These are phyloP conservation scores for Scelioninae gen. 1 DNA, from an alignment of 2,888 invertebrate genomes.

Conservation along the genomic window DNA sequence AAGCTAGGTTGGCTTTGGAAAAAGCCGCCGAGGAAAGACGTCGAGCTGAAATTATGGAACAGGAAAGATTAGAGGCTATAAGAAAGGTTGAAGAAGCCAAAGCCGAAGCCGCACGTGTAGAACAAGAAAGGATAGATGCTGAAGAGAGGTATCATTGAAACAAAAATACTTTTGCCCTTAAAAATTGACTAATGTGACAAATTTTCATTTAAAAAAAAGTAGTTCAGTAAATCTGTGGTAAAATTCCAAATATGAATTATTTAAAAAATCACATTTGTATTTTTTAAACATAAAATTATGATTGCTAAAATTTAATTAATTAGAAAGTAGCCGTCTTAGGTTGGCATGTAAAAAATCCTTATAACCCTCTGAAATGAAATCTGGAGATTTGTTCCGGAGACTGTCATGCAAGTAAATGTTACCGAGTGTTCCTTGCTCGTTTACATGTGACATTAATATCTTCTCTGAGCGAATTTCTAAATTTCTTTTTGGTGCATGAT, in stretches of 20 bases:
- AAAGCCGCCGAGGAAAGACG: conserved; percentile 84
- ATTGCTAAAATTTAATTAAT: not conserved
- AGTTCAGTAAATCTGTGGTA: no score
- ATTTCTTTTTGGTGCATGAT: conserved; percentile 47
- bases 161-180: not conserved
- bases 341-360: conserved; percentile 29
- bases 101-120: conserved; percentile 72
- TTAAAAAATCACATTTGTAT: not conserved
- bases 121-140: conserved; percentile 74
- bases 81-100: conserved; percentile 84
- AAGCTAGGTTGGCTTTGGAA: conserved; percentile 79
- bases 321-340: conserved; percentile 25
- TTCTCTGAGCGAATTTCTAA: conserved; percentile 63
- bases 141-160: conserved; percentile 74
- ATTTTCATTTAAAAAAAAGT: not conserved
- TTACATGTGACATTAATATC: conserved; percentile 50
- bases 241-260: not conserved
- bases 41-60: conserved; percentile 85
- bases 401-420: conserved; percentile 61
- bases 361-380: conserved; percentile 19
- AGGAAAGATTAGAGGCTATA: conserved; percentile 85
- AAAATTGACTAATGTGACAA: not conserved
- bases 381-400: conserved; percentile 64
- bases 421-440: conserved; percentile 54
- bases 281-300: no score